These are phyloP conservation scores for rat (Rattus norvegicus) DNA, from an alignment of 2,113 vertebrate species.

Conservation along the genomic window GRCr8 NC_086039.1:86597501-86598000, in stretches of 20 bases:
- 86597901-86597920: neutral
- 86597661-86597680: neutral
- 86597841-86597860: neutral
- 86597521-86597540: neutral
- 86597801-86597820: neutral
- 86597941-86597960: neutral
- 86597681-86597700: neutral
- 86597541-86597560: neutral
- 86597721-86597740: neutral
- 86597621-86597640: neutral
- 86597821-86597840: neutral
- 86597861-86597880: neutral
- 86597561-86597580: neutral
- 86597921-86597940: neutral
- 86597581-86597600: neutral
- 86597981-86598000: neutral
- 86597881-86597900: neutral
- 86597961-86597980: too few relatives aligned
- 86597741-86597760: neutral
- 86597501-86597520: neutral
- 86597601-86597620: neutral
- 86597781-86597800: neutral
- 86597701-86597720: neutral
- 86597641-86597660: neutral
- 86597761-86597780: neutral